Percentiles rank a stretch among this genome's conserved stretches.
phyloP scores from a whole-genome alignment of 2,113 vertebrate species.

The Clarias gariepinus region DNA sequence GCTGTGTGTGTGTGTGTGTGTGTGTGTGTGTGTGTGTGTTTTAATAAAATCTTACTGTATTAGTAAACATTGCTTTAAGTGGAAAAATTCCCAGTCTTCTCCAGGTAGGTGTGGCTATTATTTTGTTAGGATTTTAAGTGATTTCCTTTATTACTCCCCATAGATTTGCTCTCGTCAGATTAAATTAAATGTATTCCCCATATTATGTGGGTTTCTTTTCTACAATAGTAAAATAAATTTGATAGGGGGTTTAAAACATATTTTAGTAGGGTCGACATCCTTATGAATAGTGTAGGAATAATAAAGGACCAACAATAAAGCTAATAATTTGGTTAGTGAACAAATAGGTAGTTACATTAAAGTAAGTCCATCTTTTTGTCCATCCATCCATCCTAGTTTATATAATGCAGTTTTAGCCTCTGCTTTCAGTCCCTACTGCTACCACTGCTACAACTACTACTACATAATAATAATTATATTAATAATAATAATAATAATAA shows the following conservation, averaged over 20 bases:
- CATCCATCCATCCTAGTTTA: background rate
- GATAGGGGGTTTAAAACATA: background rate
- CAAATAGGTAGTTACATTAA: background rate
- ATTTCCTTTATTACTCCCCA: conserved; percentile 26
- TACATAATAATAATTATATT: background rate
- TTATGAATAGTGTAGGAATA: background rate
- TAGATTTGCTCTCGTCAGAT: background rate
- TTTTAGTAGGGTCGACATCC: background rate
- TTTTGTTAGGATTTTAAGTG: background rate
- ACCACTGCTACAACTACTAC: background rate
- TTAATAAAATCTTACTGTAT: background rate
- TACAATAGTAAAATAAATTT: background rate
- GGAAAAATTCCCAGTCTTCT: background rate
- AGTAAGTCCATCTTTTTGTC: background rate
- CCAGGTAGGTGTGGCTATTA: background rate
- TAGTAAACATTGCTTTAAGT: too few relatives aligned
- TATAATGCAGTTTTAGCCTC: too few relatives aligned
- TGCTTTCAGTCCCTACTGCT: background rate
- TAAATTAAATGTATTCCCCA: conserved; percentile 1
- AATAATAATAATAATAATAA: too few relatives aligned
- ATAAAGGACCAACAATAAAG: background rate
- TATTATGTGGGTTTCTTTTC: background rate
- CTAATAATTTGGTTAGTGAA: background rate
- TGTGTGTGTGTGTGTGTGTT: background rate
- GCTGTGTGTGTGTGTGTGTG: too few relatives aligned